phyloP scores from a whole-genome alignment of 2,113 vertebrate species.

The Gymnarchus niloticus region DNA sequence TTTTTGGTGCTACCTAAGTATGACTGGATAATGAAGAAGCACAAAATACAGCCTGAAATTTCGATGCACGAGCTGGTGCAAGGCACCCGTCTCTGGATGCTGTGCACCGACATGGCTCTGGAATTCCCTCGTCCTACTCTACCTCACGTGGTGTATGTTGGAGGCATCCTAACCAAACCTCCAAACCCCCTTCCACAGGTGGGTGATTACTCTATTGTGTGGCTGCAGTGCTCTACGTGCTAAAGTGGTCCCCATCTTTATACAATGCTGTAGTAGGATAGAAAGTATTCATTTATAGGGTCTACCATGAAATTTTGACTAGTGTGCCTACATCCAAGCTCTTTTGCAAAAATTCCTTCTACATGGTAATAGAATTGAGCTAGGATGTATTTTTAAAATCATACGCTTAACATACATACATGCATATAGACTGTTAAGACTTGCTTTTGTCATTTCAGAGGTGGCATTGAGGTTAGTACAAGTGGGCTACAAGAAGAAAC shows the following conservation, averaged over 20 bases:
- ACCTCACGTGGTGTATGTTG: constrained; percentile 95
- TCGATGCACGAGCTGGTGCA: constrained; percentile 92
- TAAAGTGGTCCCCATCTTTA: not conserved
- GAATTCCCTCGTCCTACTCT: constrained; percentile 95
- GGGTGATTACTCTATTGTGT: constrained; percentile 45
- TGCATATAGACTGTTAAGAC: not conserved
- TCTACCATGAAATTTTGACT: not conserved
- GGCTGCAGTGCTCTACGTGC: not conserved
- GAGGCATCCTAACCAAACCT: constrained; percentile 91
- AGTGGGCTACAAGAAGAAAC: constrained; percentile 6
- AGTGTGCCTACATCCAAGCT: not conserved
- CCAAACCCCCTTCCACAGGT: constrained; percentile 87
- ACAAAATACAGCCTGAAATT: constrained; percentile 71
- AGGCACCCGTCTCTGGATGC: constrained; percentile 92
- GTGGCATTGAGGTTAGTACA: not conserved
- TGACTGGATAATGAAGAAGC: constrained; percentile 88
- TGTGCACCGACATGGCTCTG: constrained; percentile 91
- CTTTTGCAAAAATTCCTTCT: not conserved
- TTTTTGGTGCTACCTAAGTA: constrained; percentile 92
- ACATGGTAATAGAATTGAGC: not conserved
- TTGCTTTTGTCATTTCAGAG: not conserved
- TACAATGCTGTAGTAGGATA: too few relatives aligned
- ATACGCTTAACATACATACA: not conserved
- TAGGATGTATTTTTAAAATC: not conserved
- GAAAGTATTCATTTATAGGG: not conserved